Percentiles rank a stretch among this genome's conserved stretches.
Evolutionary conservation across 2,888 invertebrate genomes (phyloP).

Genomic region (Cantharis rustica): DNA sequence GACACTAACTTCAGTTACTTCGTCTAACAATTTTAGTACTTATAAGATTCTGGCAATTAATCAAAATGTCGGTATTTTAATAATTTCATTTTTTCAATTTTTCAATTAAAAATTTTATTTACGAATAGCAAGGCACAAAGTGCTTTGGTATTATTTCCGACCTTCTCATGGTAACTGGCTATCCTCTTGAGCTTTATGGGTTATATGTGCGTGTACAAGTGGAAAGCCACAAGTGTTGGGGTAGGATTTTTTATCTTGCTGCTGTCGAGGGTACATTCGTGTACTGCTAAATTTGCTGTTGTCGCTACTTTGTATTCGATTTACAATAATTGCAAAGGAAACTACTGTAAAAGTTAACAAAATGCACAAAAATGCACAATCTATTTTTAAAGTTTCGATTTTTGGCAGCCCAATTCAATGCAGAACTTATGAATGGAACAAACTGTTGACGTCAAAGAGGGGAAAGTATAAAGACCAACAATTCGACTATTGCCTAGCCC

Average conservation of each 20-base stretch:
- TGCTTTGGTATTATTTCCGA: background rate
- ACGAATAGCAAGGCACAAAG: background rate
- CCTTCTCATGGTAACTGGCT: background rate
- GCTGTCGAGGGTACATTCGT: background rate
- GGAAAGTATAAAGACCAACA: conserved; percentile 33
- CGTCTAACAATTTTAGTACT: background rate
- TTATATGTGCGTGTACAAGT: background rate
- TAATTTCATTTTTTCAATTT: background rate
- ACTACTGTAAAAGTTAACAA: background rate
- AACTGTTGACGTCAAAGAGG: conserved; percentile 31
- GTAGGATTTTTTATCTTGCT: background rate
- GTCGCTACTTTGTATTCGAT: background rate
- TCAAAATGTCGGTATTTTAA: background rate
- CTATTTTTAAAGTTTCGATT: conserved; percentile 23
- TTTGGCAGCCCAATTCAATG: conserved; percentile 22
- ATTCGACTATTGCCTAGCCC: conserved; percentile 29
- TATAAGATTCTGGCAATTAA: background rate
- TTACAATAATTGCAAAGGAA: background rate
- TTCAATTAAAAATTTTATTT: background rate
- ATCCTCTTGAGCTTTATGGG: background rate
- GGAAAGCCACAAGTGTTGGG: background rate
- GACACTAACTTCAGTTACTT: background rate
- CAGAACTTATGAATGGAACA: conserved; percentile 48
- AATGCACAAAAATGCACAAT: background rate
- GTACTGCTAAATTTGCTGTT: background rate